A percentile compares a stretch with the other conserved stretches of the same genome.
These are phyloP conservation scores for Lamprotornis superbus DNA, from an alignment of 2,113 vertebrate genomes.

Conservation along the genomic window DNA sequence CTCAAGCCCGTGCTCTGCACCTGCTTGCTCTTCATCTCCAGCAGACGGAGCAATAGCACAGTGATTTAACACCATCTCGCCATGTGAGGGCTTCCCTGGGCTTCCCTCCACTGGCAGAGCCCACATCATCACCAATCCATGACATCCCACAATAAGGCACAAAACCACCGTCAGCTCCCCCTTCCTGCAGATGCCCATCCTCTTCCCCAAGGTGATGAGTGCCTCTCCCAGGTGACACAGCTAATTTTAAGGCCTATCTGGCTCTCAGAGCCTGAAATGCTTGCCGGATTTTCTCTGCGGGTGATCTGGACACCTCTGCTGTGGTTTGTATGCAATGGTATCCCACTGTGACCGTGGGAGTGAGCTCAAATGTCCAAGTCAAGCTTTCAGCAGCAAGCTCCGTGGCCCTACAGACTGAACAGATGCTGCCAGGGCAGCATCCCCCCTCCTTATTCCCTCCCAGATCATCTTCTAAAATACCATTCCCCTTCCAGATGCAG, in stretches of 20 bases:
- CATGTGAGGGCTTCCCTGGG: not conserved
- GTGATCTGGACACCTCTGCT: not conserved
- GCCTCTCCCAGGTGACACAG: not conserved
- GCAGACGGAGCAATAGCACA: not conserved
- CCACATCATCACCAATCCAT: accelerated
- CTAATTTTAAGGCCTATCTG: not conserved
- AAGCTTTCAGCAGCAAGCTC: not conserved
- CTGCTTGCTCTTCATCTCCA: not conserved
- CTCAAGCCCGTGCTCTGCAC: not conserved
- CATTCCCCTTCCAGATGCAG: not conserved
- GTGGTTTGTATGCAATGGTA: not conserved
- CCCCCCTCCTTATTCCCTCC: not conserved
- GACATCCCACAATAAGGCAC: not conserved
- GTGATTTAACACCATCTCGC: not conserved
- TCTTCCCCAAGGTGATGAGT: not conserved
- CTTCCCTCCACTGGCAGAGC: not conserved
- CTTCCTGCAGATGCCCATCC: not conserved
- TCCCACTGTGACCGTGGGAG: not conserved
- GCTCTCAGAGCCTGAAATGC: not conserved
- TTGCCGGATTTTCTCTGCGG: not conserved
- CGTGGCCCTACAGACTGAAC: accelerated
- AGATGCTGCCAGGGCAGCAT: not conserved
- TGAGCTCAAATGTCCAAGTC: not conserved
- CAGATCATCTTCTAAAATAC: not conserved
- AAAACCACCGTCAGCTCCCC: not conserved